Percentiles rank a stretch among this genome's conserved stretches.
phyloP scores from a whole-genome alignment of 2,797 vertebrate genomes.

The Enteromius afrohamiltoni region DNA sequence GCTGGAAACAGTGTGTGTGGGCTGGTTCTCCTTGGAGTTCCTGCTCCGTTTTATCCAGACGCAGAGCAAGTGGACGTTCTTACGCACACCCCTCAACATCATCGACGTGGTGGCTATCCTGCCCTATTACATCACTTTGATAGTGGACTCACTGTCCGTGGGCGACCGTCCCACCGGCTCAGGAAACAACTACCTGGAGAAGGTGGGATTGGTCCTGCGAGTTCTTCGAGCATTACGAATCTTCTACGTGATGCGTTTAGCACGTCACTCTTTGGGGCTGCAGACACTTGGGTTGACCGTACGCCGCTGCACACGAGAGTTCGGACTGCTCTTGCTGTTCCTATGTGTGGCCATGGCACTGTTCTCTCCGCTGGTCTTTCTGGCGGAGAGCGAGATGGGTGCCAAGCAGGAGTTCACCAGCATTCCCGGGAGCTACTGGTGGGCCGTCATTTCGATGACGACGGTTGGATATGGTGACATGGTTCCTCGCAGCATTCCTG shows the following conservation, averaged over 20 bases:
- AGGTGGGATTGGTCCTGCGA: constrained; percentile 90
- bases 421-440: constrained; percentile 95
- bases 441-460: constrained; percentile 99
- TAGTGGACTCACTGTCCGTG: constrained; percentile 84
- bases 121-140: constrained; percentile 92
- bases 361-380: constrained; percentile 89
- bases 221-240: constrained; percentile 91
- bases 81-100: constrained; percentile 92
- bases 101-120: constrained; percentile 94
- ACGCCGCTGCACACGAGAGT: constrained; percentile 89
- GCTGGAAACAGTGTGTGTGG: constrained; percentile 94
- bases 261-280: constrained; percentile 90
- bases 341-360: constrained; percentile 96
- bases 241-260: constrained; percentile 93
- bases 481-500: constrained; percentile 95
- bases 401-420: constrained; percentile 96
- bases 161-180: constrained; percentile 73
- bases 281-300: constrained; percentile 92
- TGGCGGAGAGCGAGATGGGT: constrained; percentile 93
- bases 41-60: constrained; percentile 93
- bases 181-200: constrained; percentile 92
- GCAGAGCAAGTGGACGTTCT: constrained; percentile 90
- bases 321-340: constrained; percentile 91
- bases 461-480: constrained; percentile 98
- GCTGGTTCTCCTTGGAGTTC: constrained; percentile 97